Evolutionary conservation across 92 coral and sea anemone genomes (phyloP).

Genomic region (Phenganax subtilis): DNA sequence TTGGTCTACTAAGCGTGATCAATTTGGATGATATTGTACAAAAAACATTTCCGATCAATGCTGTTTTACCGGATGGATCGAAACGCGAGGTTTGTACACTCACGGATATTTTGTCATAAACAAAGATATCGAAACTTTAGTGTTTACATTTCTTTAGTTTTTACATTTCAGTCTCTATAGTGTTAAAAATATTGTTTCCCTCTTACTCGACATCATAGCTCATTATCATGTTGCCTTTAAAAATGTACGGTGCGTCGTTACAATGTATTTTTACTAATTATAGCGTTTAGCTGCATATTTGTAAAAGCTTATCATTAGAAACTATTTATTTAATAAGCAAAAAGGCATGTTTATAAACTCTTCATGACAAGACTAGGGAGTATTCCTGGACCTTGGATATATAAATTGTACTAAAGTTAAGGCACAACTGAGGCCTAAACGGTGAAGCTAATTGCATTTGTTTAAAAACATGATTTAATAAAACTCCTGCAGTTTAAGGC

Average conservation of each 20-base stretch:
- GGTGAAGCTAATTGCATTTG: conserved; percentile 8
- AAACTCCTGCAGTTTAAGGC: conserved; percentile 3
- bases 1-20: conserved; percentile 87
- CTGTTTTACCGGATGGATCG: conserved; percentile 89
- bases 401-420: background rate
- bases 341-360: background rate
- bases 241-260: background rate
- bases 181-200: background rate
- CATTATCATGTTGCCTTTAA: background rate
- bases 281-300: conserved; percentile 4
- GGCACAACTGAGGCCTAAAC: background rate
- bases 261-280: background rate
- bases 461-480: conserved; percentile 2
- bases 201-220: too few species aligned
- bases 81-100: conserved; percentile 72
- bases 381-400: too few species aligned
- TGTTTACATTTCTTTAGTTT: background rate
- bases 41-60: conserved; percentile 79
- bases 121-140: background rate
- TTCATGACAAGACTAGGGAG: background rate
- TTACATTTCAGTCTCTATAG: background rate
- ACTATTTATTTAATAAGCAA: background rate
- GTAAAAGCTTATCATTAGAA: background rate
- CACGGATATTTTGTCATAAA: background rate
- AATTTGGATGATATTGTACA: conserved; percentile 83